Conservation (phyloP, 2,888 invertebrate genomes). For the Pyrocoelia pectoralis region DNA sequence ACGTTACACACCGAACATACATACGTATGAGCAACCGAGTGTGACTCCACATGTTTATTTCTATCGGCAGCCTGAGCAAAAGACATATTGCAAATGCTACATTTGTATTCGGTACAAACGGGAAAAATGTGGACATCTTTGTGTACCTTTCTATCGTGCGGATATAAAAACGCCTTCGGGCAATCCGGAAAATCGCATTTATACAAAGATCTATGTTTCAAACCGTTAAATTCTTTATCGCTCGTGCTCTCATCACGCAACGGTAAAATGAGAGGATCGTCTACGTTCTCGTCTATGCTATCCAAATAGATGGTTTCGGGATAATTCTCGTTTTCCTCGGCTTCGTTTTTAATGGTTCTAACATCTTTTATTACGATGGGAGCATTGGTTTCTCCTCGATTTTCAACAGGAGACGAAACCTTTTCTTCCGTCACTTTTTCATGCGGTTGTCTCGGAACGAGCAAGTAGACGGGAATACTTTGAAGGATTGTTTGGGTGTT, state of each 20-base stretch:
- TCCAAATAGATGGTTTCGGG: background rate
- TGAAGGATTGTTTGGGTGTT: background rate
- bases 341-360: background rate
- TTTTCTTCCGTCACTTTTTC: too few species aligned
- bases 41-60: conserved; percentile 37
- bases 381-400: too few species aligned
- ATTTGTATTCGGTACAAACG: conserved; percentile 32
- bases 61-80: conserved; percentile 32
- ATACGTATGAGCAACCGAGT: conserved; percentile 31
- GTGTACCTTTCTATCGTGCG: conserved; percentile 33
- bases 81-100: conserved; percentile 35
- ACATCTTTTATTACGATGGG: conserved; percentile 8
- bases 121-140: conserved; percentile 34
- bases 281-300: background rate
- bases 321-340: background rate
- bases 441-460: background rate
- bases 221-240: background rate
- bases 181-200: conserved; percentile 33
- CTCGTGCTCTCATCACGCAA: background rate
- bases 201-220: conserved; percentile 6
- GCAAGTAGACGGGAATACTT: background rate
- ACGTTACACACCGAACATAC: conserved; percentile 31
- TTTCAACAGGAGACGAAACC: too few species aligned
- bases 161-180: conserved; percentile 25
- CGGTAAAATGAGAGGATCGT: background rate